Conservation (phyloP, 2,113 vertebrate species). For the Strix aluco region DNA sequence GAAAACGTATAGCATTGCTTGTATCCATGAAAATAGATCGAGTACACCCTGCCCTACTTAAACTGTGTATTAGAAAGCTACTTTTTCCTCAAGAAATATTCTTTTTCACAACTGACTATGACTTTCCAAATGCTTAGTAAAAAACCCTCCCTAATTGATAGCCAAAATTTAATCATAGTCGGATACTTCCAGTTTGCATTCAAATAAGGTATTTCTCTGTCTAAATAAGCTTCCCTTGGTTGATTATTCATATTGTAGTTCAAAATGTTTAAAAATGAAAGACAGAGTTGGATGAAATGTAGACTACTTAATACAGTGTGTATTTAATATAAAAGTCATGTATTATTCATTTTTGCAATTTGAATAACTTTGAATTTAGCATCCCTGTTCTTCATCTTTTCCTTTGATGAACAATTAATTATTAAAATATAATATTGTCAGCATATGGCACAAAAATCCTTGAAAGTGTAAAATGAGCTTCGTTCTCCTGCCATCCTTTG, state of each 20-base stretch:
- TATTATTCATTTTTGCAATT: slow-evolving; percentile 85
- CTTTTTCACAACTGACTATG: slow-evolving; percentile 45
- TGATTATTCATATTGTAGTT: slow-evolving; percentile 81
- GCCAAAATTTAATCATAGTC: slow-evolving; percentile 76
- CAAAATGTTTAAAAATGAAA: slow-evolving; percentile 82
- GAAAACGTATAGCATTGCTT: slow-evolving; percentile 63
- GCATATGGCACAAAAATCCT: slow-evolving; percentile 73
- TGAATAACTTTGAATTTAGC: slow-evolving; percentile 85
- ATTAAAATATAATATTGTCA: slow-evolving; percentile 85
- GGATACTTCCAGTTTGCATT: slow-evolving; percentile 71
- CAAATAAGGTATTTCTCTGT: slow-evolving; percentile 76
- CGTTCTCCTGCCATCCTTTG: slow-evolving; percentile 54
- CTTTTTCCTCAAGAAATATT: slow-evolving; percentile 35
- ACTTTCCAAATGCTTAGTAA: slow-evolving; percentile 57
- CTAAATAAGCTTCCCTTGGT: slow-evolving; percentile 76
- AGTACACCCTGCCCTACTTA: slow-evolving; percentile 66
- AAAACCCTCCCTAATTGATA: slow-evolving; percentile 76
- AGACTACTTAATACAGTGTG: slow-evolving; percentile 83
- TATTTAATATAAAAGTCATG: slow-evolving; percentile 88
- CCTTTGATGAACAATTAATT: slow-evolving; percentile 88
- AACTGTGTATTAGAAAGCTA: slow-evolving; percentile 35
- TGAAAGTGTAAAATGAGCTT: slow-evolving; percentile 67
- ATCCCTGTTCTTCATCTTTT: slow-evolving; percentile 80
- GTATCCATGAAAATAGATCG: slow-evolving; percentile 66
- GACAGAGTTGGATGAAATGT: slow-evolving; percentile 78